A percentile compares a stretch with the other conserved stretches of the same genome.
These are phyloP conservation scores for Didymodactylos carnosus DNA, from an alignment of 2,888 invertebrate genomes.

Conservation along the genomic window DNA sequence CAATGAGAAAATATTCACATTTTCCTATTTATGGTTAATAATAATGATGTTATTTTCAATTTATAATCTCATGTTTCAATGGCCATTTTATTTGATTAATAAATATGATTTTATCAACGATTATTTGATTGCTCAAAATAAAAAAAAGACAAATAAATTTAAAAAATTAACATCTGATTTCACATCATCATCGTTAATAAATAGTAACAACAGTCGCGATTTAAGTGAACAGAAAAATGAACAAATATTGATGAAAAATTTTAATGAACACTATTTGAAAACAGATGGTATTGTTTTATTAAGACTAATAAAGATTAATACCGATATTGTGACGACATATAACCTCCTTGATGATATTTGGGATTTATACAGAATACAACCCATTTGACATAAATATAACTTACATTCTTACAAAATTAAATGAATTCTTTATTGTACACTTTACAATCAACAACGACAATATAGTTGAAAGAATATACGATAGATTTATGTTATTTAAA, in stretches of 20 bases:
- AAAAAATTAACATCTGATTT: background rate
- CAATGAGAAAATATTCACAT: slow-evolving; percentile 14
- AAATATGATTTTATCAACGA: too few species aligned
- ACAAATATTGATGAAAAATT: background rate
- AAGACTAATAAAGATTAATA: background rate
- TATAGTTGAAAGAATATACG: too few species aligned
- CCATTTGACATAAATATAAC: too few species aligned
- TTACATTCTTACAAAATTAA: too few species aligned
- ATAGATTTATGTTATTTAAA: too few species aligned
- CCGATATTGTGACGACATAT: background rate
- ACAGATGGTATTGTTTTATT: background rate
- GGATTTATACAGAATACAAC: background rate
- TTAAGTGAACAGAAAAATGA: too few species aligned
- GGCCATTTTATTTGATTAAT: too few species aligned
- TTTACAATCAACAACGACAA: too few species aligned
- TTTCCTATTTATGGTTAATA: slow-evolving; percentile 12
- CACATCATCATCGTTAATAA: background rate
- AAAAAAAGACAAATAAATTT: background rate
- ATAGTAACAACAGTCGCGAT: too few species aligned
- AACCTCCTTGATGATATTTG: background rate
- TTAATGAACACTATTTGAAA: background rate
- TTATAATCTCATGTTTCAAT: background rate
- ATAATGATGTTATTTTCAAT: background rate
- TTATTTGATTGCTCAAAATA: background rate
- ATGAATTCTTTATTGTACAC: too few species aligned